Evolutionary conservation across 2,113 vertebrate species (phyloP), one percentile per base, ranked within the genome.

Genomic region (Phalacrocorax aristotelis): DNA sequence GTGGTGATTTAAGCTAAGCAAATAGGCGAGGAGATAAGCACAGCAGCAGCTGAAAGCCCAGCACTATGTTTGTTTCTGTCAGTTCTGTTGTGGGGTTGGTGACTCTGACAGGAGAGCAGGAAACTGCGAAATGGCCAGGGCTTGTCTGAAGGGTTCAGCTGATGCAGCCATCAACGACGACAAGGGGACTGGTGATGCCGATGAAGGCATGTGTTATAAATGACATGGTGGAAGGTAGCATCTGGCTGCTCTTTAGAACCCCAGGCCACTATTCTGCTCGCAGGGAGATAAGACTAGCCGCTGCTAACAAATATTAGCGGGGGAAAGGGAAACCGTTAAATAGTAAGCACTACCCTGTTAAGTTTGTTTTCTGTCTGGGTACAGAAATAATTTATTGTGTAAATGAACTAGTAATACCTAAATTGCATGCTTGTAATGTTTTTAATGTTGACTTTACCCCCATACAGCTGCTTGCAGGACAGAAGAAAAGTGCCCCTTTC

Each of bases 401-500:
- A 60, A 96, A 85, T 75, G 29, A 69, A 17, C 9, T 42, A 32
- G 27, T 52, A 78, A 66, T 54, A 10, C 10, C 19, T 49, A 61
- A 83, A 57, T 17, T 40, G 19, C 5, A 3, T 65, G 34, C 29
- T 71, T 84, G 40, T 78, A 61, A 70, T 30, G 8, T 71, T 78
- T 90, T 69, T 27, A 14, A 3, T 51, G 8, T 90, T 84, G 30
- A 69, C 54, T 97, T 83, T 86, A 52, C 27, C 75, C 32, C 90
- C 11, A 46, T 78, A 62, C 87, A 99, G 99, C 98, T 99, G 92
- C 99, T 99, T 89, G 98, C 99, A 25, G 98, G 98, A 81, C 98
- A 99, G 96, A 99, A 98, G 98, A 99, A 99, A 98, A 99, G 96
- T 95, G 98, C 98, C 49, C 99, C 99, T 52, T 99, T 99, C 98